phyloP scores from a whole-genome alignment of 2,113 vertebrate species.

The Tretioscincus oriximinensis region DNA sequence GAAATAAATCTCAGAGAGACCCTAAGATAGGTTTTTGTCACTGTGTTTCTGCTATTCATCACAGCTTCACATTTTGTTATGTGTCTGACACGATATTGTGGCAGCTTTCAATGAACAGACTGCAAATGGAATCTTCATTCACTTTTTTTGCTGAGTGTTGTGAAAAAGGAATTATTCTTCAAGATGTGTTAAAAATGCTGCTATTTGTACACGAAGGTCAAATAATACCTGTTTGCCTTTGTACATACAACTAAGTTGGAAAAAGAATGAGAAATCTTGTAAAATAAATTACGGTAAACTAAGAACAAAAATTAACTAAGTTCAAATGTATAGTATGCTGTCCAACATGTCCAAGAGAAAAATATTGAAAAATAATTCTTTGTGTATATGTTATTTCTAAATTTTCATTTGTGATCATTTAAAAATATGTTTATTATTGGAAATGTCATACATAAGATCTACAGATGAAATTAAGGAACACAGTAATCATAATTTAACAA shows the following conservation, averaged over 20 bases:
- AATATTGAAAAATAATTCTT: background rate
- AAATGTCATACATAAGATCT: too few species aligned
- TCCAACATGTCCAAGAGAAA: background rate
- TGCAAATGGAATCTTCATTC: conserved; percentile 48
- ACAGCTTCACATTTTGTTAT: conserved; percentile 33
- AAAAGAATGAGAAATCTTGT: background rate
- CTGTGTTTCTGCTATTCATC: conserved; percentile 27
- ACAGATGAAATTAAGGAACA: too few species aligned
- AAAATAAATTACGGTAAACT: background rate
- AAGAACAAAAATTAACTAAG: background rate
- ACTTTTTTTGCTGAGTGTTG: conserved; percentile 47
- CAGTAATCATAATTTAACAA: too few species aligned
- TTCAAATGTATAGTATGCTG: background rate
- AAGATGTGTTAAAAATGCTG: conserved; percentile 40
- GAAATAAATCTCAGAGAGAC: conserved; percentile 17
- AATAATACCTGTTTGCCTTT: background rate
- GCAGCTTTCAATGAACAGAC: conserved; percentile 40
- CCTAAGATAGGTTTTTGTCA: conserved; percentile 32
- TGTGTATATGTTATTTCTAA: too few species aligned
- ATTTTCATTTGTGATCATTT: too few species aligned
- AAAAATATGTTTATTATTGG: too few species aligned
- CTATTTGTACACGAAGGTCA: conserved; percentile 15
- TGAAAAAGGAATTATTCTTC: conserved; percentile 49
- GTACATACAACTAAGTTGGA: background rate
- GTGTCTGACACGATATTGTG: conserved; percentile 41